Base-by-base conservation (phyloP, 2,113 vertebrate genomes). In the Seriola rivoliana region DNA sequence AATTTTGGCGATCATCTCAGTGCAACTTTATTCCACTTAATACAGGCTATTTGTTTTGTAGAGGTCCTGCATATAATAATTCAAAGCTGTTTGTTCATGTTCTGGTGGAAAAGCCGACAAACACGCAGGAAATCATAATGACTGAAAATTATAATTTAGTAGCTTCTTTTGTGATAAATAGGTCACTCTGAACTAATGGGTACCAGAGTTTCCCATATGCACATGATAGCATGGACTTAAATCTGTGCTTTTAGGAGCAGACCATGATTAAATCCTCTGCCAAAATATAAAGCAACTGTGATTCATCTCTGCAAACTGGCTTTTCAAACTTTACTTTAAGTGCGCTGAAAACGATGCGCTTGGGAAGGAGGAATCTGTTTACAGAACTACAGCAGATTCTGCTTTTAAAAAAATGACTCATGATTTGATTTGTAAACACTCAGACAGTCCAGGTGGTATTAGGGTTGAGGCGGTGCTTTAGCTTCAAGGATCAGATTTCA, bases 401-500 rank as follows among this genome's bases (percentile, higher is more conserved):
- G n/a, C 54, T 23, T 57, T 57, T 29, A 29, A 23, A 23, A 25
- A 65, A 67, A 4, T 29, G 16, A 54, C 38, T 23, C 2, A 40
- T 21, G n/a, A 14, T 58, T 11, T 66, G 21, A 57, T n/a, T 40
- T n/a, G 21, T 71, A 8, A 2, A 50, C 46, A 36, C 44, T 23
- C 38, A 52, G 25, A 62, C 60, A 29, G 50, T 57, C 21, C 36
- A 44, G 48, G 8, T 32, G 44, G 32, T 10, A 4, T 34, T 8
- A 4, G 2, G 16, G 14, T 64, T n/a, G 32, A 73, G 46, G 17
- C 9, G 25, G 48, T 38, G 40, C 40, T 76, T 60, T 11, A 59
- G 46, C 44, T 38, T 79, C 29, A 7, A 17, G 42, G 29, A 78
- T 78, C 10, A 14, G 29, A 63, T 72, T 58, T 46, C 13, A 57